Evolutionary conservation across 2,888 invertebrate genomes (phyloP), one percentile per base, ranked within the genome.

Genomic region (Cephus nigrinus): DNA sequence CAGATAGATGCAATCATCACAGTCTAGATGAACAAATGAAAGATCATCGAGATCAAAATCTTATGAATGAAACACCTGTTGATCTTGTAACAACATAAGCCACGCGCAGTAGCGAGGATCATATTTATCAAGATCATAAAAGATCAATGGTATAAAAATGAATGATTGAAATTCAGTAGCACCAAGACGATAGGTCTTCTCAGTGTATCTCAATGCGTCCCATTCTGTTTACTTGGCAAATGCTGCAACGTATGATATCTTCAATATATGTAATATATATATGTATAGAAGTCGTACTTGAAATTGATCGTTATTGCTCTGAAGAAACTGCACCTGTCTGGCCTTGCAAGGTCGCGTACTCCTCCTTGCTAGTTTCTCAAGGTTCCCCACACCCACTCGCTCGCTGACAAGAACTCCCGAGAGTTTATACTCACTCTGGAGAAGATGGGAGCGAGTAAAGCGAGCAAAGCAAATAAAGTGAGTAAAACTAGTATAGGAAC

Each of bases 401-500:
- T 55, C 2, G 23, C 55, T 55, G 23, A 55, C 55, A 55, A 55
- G 23, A 55, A 55, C 55, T 55, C 23, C 23, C 55, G 55, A 55
- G 55, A 23, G 55, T 55, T 55, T 55, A 55, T 23, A 55, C 55
- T 55, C 55, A 23, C 55, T 55, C 23, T 23, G 23, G 55, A 55
- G 55, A 55, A 55, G 55, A 55, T 23, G 23, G 23, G 55, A 40
- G 40, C 40, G 15, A 55, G 55, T 23, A 40, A 40, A 40, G 40
- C 40, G 40, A 40, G 15, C 15, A 40, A 40, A 40, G 40, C 15
- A 40, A 40, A 23, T 40, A 23, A 40, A 40, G 40, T 15, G 40
- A 40, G 35, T 75, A 74, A 69, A 79, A 74, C 78, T 69, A 32
- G 68, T 76, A 74, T 77, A 68, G 40, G 80, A 80, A 79, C 78